phyloP scores from a whole-genome alignment of 2,113 vertebrate species.

The Pimephales promelas region DNA sequence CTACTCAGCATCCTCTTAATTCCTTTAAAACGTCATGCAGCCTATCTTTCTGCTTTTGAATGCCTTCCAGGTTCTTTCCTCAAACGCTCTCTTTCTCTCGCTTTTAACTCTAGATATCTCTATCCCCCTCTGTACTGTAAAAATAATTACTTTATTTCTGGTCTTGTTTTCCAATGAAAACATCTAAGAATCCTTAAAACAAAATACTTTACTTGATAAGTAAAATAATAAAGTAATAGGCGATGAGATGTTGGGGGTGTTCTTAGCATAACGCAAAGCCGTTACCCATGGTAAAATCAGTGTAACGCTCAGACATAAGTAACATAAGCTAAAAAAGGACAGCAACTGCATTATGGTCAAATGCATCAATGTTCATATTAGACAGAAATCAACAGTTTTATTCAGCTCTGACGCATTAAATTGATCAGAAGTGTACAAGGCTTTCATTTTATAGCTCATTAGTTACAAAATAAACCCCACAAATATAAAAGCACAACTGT shows the following conservation, averaged over 20 bases:
- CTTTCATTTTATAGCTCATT: too few species aligned
- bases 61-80: not conserved
- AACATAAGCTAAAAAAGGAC: not conserved
- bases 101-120: not conserved
- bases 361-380: not conserved
- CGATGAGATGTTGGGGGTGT: not conserved
- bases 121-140: not conserved
- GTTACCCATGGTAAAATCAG: not conserved
- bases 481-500: too few species aligned
- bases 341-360: not conserved
- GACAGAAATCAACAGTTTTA: too few species aligned
- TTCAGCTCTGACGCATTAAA: too few species aligned
- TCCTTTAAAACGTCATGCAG: not conserved
- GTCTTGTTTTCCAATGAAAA: not conserved
- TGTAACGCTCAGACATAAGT: not conserved
- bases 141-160: not conserved
- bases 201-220: not conserved
- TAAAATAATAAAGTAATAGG: not conserved
- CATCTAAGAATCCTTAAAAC: not conserved
- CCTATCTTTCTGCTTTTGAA: not conserved
- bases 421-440: too few species aligned
- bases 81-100: not conserved
- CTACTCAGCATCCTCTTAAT: constrained; percentile 41
- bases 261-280: not conserved
- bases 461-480: too few species aligned